Conservation (phyloP, 2,113 vertebrate species). For the Proteles cristata region DNA sequence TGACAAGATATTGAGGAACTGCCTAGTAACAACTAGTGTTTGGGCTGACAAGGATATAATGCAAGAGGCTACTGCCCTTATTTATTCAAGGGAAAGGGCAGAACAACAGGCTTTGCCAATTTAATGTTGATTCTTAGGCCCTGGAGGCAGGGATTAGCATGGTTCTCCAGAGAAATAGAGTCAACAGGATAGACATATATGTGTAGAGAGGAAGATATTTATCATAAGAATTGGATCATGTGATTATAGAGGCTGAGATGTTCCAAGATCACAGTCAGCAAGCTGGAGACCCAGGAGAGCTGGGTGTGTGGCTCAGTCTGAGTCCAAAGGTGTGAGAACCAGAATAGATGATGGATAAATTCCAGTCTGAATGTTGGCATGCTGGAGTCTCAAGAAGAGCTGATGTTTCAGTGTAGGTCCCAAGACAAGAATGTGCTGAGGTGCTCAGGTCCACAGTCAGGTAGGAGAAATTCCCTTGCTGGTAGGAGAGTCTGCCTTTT, state of each 20-base stretch:
- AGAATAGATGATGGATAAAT: accelerated
- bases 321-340: neutral
- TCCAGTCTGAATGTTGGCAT: neutral
- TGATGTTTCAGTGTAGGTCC: neutral
- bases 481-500: neutral
- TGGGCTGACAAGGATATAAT: neutral
- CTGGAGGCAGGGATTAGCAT: neutral
- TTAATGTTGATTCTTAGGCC: neutral
- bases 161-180: neutral
- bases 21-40: neutral
- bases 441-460: neutral
- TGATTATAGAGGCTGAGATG: neutral
- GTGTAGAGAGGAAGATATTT: neutral
- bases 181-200: neutral
- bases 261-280: neutral
- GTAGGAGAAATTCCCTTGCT: neutral
- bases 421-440: neutral
- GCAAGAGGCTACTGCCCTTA: neutral
- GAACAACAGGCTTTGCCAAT: neutral
- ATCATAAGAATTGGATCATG: neutral
- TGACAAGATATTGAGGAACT: neutral
- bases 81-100: neutral
- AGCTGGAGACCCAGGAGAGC: neutral
- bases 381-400: neutral
- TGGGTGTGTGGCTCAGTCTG: neutral